Evolutionary conservation across 2,113 vertebrate genomes (phyloP).

Genomic region (Neolamprologus tretocephalus): DNA sequence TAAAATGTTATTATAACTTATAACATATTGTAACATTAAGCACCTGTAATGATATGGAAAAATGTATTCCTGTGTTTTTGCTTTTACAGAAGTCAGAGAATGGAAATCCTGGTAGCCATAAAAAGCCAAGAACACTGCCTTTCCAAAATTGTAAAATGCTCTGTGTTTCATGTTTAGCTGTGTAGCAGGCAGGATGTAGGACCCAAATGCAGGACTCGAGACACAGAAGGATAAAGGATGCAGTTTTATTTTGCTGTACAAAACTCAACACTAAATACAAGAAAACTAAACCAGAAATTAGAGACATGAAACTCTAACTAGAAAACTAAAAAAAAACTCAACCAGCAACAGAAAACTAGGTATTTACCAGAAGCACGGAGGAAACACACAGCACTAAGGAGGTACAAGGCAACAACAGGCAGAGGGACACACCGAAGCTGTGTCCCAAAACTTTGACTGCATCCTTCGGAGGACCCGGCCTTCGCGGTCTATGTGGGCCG

Average conservation of each 20-base stretch:
- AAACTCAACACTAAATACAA: neutral
- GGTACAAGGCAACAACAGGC: fast-evolving
- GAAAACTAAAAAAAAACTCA: neutral
- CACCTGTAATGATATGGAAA: neutral
- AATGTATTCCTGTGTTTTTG: neutral
- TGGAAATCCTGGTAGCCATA: neutral
- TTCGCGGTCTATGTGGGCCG: no score
- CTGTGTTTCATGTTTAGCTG: neutral
- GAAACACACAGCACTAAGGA: neutral
- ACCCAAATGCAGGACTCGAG: fast-evolving
- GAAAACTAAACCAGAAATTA: neutral
- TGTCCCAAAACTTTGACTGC: no score
- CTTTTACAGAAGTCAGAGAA: neutral
- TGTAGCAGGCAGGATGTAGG: neutral
- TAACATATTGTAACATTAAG: neutral
- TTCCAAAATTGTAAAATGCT: neutral
- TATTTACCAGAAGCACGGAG: neutral
- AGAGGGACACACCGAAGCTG: neutral
- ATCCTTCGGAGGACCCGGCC: no score
- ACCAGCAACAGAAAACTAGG: neutral
- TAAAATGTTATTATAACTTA: neutral
- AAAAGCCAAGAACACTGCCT: neutral
- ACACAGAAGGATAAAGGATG: neutral
- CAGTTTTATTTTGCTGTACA: neutral
- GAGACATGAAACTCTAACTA: neutral